Percentiles rank a stretch among this genome's conserved stretches.
These are phyloP conservation scores for Melipona quadrifasciata DNA, from an alignment of 1,140 invertebrate genomes.

Conservation along the genomic window DNA sequence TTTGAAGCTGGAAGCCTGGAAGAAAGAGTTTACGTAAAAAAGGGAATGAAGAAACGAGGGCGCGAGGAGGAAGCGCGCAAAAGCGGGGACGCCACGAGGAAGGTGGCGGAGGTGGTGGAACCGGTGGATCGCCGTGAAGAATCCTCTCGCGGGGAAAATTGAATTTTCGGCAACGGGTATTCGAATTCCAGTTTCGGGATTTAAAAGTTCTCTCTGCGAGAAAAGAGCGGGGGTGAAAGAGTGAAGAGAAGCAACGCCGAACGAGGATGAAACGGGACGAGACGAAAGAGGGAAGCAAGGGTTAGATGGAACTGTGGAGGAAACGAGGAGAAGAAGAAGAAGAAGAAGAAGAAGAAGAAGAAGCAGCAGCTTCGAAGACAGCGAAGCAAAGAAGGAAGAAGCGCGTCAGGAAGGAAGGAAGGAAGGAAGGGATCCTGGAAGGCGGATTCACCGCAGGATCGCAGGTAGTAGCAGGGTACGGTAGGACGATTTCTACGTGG, in stretches of 20 bases:
- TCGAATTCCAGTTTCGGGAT: constrained; percentile 9
- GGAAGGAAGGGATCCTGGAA: constrained; percentile 67
- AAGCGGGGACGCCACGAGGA: background rate
- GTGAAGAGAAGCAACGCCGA: background rate
- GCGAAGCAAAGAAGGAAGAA: constrained; percentile 56
- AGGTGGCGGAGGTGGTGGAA: background rate
- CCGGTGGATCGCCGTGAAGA: background rate
- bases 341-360: background rate
- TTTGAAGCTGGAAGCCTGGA: constrained; percentile 6
- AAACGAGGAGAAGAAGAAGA: background rate
- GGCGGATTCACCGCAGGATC: constrained; percentile 68
- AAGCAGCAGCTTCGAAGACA: background rate
- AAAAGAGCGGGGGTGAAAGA: no score
- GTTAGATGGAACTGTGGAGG: background rate
- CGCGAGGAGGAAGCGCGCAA: background rate
- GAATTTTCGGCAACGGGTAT: constrained; percentile 21
- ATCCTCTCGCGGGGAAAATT: background rate
- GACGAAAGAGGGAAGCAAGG: constrained; percentile 26
- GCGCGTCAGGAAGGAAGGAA: constrained; percentile 64
- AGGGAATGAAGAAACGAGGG: background rate
- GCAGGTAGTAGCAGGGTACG: constrained; percentile 69
- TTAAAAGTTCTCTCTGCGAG: background rate
- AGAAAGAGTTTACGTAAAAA: no score
- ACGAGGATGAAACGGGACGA: constrained; percentile 30
- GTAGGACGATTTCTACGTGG: constrained; percentile 69